These are phyloP conservation scores for Cyclophora punctaria DNA, from an alignment of 2,888 invertebrate species.

Conservation along the genomic window DNA sequence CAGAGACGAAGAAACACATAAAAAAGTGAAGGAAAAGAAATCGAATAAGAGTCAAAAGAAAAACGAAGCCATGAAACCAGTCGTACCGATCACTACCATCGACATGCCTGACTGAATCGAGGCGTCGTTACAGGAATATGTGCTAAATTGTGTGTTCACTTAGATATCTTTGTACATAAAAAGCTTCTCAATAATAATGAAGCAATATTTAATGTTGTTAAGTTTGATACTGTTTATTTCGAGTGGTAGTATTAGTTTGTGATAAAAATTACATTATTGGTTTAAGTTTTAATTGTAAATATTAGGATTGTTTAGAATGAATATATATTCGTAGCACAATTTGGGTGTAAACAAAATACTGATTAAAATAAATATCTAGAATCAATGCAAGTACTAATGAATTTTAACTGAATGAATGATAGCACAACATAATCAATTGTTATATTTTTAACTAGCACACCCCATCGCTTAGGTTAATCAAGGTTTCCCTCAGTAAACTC, in stretches of 20 bases:
- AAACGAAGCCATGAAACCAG: slow-evolving; percentile 87
- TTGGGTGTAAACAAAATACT: no score
- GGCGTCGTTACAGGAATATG: slow-evolving; percentile 13
- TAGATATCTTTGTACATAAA: slow-evolving; percentile 25
- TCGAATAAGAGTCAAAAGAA: slow-evolving; percentile 82
- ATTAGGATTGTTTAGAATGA: slow-evolving; percentile 12
- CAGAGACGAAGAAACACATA: slow-evolving; percentile 58
- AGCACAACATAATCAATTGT: no score
- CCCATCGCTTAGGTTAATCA: no score
- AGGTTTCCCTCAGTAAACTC: no score
- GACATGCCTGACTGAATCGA: slow-evolving; percentile 89
- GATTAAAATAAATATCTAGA: no score
- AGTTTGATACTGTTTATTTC: slow-evolving; percentile 35
- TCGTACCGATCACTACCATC: slow-evolving; percentile 91
- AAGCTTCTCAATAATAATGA: slow-evolving; percentile 21
- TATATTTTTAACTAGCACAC: no score
- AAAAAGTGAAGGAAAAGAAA: slow-evolving; percentile 76
- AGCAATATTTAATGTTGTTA: slow-evolving; percentile 62
- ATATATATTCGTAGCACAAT: no score
- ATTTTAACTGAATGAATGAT: no score
- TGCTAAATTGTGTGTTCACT: slow-evolving; percentile 56
- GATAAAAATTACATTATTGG: slow-evolving; percentile 30
- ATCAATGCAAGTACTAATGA: no score
- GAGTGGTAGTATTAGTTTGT: slow-evolving; percentile 21
- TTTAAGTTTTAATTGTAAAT: slow-evolving; percentile 25